phyloP scores from a whole-genome alignment of 2,113 vertebrate genomes.

The Caretta caretta region DNA sequence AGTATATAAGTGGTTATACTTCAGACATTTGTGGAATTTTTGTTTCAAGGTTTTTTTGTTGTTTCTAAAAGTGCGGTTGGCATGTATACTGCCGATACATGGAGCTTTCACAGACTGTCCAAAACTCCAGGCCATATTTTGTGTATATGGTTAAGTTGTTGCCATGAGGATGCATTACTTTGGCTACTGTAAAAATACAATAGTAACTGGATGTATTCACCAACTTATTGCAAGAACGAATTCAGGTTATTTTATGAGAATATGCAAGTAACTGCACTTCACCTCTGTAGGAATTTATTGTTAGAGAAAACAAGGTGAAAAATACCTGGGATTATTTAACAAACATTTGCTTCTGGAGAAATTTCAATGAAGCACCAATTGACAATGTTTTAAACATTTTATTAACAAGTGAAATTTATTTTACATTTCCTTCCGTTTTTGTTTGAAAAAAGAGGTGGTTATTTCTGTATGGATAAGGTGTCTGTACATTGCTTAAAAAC shows the following conservation, averaged over 20 bases:
- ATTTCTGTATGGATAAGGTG: neutral
- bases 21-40: neutral
- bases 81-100: rapidly evolving
- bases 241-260: neutral
- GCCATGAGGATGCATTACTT: neutral
- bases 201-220: neutral
- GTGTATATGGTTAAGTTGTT: neutral
- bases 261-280: neutral
- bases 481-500: neutral
- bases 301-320: neutral
- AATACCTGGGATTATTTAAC: neutral
- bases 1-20: neutral
- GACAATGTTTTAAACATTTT: neutral
- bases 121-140: neutral
- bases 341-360: neutral
- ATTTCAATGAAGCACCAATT: neutral
- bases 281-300: neutral
- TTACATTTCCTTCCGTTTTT: neutral
- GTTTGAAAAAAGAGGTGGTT: neutral
- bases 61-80: neutral
- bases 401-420: neutral
- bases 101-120: neutral
- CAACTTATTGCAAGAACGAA: neutral
- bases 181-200: neutral
- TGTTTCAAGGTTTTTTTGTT: neutral